Evolutionary conservation across 2,113 vertebrate genomes (phyloP).

Genomic region (Cryptomyrus ogoouensis): DNA sequence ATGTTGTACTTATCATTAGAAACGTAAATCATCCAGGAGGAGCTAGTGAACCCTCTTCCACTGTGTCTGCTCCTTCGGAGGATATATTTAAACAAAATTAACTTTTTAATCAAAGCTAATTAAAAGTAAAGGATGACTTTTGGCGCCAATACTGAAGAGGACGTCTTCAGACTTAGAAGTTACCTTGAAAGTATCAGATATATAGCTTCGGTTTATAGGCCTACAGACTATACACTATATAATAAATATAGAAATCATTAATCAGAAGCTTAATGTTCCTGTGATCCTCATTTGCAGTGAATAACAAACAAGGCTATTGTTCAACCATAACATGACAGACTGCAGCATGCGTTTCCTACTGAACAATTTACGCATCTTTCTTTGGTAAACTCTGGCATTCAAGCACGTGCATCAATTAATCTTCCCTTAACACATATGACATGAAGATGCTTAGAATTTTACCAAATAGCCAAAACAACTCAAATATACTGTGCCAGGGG

Average conservation of each 20-base stretch:
- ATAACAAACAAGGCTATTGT: background rate
- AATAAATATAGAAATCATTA: background rate
- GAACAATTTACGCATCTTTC: background rate
- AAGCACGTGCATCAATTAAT: background rate
- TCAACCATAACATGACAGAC: background rate
- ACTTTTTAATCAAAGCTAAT: background rate
- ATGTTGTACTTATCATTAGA: background rate
- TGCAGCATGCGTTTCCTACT: background rate
- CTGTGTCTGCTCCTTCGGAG: background rate
- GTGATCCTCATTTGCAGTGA: background rate
- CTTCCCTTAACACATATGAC: background rate
- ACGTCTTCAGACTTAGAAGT: background rate
- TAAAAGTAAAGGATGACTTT: background rate
- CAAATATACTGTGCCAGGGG: background rate
- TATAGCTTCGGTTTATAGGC: background rate
- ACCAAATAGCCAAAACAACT: background rate
- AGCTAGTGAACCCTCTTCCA: background rate
- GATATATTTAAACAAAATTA: background rate
- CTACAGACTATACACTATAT: background rate
- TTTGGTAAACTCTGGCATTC: background rate
- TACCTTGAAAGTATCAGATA: background rate
- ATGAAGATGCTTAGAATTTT: background rate
- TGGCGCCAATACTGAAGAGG: background rate
- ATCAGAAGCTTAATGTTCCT: background rate
- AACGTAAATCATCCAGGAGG: background rate